Conservation (phyloP, 2,113 vertebrate species). For the Mohoua ochrocephala region DNA sequence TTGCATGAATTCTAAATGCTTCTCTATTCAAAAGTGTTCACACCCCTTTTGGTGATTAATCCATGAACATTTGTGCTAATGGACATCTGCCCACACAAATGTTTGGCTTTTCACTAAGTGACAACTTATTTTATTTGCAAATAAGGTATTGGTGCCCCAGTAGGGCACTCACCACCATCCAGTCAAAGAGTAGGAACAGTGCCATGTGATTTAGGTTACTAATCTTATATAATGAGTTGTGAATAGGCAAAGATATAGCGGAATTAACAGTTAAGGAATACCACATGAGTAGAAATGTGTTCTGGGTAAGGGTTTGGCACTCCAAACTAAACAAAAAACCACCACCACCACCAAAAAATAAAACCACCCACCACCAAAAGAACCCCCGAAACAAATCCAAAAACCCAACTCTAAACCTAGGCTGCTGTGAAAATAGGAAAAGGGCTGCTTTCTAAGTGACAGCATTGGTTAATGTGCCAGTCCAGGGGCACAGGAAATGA, state of each 20-base stretch:
- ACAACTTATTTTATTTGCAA: conserved; percentile 67
- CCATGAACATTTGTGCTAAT: conserved; percentile 64
- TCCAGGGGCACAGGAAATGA: not conserved
- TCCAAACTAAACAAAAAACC: not conserved
- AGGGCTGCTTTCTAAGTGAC: not conserved
- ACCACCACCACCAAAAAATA: not conserved
- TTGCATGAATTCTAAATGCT: conserved; percentile 50
- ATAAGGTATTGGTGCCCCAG: conserved; percentile 36
- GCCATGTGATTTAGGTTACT: conserved; percentile 2
- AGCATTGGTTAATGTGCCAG: too few relatives aligned
- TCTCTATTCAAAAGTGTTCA: conserved; percentile 50
- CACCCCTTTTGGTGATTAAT: conserved; percentile 59
- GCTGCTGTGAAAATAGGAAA: not conserved
- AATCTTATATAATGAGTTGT: conserved; percentile 6
- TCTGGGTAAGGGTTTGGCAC: not conserved
- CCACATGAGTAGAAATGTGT: not conserved
- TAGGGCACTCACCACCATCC: conserved; percentile 5
- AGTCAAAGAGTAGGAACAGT: conserved; percentile 1
- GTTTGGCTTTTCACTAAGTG: conserved; percentile 55
- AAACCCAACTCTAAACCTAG: not conserved
- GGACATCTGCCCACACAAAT: conserved; percentile 62
- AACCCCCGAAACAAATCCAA: not conserved
- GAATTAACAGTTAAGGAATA: not conserved
- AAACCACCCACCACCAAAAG: too few relatives aligned
- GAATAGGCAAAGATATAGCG: not conserved